Evolutionary conservation across 2,113 vertebrate species (phyloP).

Genomic region (Siniperca knerii): DNA sequence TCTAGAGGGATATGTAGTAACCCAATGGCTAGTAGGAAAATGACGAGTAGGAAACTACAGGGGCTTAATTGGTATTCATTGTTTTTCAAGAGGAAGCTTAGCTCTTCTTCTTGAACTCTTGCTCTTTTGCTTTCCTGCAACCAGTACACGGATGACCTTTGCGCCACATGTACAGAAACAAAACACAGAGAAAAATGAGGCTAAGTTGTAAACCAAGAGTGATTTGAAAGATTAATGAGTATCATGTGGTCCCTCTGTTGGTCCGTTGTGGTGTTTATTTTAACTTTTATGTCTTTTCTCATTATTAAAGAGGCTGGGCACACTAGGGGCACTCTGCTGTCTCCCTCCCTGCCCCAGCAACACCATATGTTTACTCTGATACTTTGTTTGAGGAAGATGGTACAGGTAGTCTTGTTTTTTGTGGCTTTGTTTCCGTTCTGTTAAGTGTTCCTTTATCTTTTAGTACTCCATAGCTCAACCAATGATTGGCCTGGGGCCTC

Average conservation of each 20-base stretch:
- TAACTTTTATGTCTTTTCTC: not conserved
- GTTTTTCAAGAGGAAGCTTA: conserved; percentile 4
- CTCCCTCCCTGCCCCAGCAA: not conserved
- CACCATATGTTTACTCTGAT: not conserved
- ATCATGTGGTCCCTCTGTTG: not conserved
- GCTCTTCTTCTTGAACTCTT: conserved; percentile 20
- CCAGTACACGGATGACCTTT: conserved; percentile 32
- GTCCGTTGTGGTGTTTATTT: conserved; percentile 11
- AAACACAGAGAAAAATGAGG: not conserved
- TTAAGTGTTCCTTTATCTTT: not conserved
- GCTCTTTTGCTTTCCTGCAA: conserved; percentile 19
- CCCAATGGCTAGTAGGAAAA: not conserved
- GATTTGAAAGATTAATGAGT: conserved; percentile 37
- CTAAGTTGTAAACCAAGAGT: conserved; percentile 9
- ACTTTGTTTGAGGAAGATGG: not conserved
- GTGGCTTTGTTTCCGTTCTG: not conserved
- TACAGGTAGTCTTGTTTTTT: not conserved
- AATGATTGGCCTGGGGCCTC: not conserved
- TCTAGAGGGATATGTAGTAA: not conserved
- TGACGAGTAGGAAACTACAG: not conserved
- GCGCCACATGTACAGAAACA: conserved; percentile 13
- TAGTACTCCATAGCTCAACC: not conserved
- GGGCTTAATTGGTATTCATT: conserved; percentile 22
- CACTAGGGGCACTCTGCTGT: not conserved
- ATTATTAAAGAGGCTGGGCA: not conserved